These are phyloP conservation scores for Polypterus bichir DNA, from an alignment of 2,113 vertebrate genomes.

Conservation along the genomic window DNA sequence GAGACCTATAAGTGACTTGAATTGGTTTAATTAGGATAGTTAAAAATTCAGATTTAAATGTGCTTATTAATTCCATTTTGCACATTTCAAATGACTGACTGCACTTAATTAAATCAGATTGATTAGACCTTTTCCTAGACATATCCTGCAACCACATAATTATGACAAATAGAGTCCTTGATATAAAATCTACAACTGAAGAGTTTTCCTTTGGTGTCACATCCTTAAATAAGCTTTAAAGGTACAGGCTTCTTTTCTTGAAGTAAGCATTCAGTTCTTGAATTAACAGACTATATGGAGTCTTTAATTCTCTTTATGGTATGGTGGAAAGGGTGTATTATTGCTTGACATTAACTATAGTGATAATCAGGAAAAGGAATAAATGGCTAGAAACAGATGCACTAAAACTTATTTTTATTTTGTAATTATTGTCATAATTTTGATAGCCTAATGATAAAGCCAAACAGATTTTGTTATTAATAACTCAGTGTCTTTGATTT, in stretches of 20 bases:
- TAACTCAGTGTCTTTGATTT: too few species aligned
- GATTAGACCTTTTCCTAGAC: conserved; percentile 60
- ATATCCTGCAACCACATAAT: conserved; percentile 62
- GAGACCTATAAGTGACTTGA: conserved; percentile 40
- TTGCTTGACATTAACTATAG: too few species aligned
- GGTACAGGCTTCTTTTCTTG: conserved; percentile 5
- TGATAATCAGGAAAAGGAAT: too few species aligned
- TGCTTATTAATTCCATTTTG: conserved; percentile 70
- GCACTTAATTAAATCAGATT: conserved; percentile 72
- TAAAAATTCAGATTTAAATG: conserved; percentile 64
- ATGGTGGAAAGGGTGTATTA: too few species aligned
- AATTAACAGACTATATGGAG: too few species aligned
- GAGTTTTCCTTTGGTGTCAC: conserved; percentile 27
- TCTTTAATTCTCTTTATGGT: too few species aligned
- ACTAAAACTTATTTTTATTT: too few species aligned
- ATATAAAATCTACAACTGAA: conserved; percentile 39
- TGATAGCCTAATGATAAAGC: too few species aligned
- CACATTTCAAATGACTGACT: conserved; percentile 65
- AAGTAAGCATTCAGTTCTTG: too few species aligned
- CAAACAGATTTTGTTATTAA: too few species aligned
- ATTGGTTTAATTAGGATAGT: conserved; percentile 58
- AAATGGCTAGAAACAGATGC: too few species aligned
- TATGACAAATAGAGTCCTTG: conserved; percentile 62
- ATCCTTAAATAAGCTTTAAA: conserved; percentile 22
- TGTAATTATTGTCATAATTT: too few species aligned